Evolutionary conservation across 2,113 vertebrate genomes (phyloP), one percentile per base, ranked within the genome.

Genomic region (Hippotragus niger): DNA sequence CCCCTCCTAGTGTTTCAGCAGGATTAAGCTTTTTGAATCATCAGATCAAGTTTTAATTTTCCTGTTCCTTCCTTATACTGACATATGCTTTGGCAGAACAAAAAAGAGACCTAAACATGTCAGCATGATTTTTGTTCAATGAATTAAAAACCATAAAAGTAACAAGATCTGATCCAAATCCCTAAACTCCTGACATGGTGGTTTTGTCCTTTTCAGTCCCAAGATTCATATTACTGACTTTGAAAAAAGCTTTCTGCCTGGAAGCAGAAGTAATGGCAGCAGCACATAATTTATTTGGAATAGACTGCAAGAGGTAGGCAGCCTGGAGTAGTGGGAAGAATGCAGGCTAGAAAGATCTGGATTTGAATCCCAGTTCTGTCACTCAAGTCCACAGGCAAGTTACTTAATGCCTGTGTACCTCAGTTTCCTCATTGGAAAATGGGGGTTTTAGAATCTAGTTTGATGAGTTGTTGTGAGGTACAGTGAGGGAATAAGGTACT

Each of bases 61-160:
- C 96, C 95, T 98, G 95, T 98, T 98, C 87, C 97, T 98, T 98
- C 94, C 97, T 98, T 97, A 93, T 76, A 97, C 98, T 97, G 86
- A 88, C 98, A 98, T 98, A 96, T 98, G 96, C 98, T 98, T 99
- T 99, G 98, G 98, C 98, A 98, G 97, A 97, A 97, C 98, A 98
- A 98, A 97, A 98, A 98, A 98, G 97, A 96, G 96, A 98, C 94
- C 97, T 98, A 98, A 98, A 96, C 92, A 94, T 97, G 98, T 98
- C 98, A 98, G 96, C 96, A 96, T 98, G 95, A 97, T 97, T 98
- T 98, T 96, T 95, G 98, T 98, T 97, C 98, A 96, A 88, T 96
- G 95, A 97, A 98, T 98, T 95, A 98, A 98, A 98, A 98, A 71
- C 98, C 98, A 14, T 96, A 97, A 98, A 98, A 81, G 97, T 97